phyloP scores from a whole-genome alignment of 2,888 invertebrate species.

The Drosophila acutilabella region DNA sequence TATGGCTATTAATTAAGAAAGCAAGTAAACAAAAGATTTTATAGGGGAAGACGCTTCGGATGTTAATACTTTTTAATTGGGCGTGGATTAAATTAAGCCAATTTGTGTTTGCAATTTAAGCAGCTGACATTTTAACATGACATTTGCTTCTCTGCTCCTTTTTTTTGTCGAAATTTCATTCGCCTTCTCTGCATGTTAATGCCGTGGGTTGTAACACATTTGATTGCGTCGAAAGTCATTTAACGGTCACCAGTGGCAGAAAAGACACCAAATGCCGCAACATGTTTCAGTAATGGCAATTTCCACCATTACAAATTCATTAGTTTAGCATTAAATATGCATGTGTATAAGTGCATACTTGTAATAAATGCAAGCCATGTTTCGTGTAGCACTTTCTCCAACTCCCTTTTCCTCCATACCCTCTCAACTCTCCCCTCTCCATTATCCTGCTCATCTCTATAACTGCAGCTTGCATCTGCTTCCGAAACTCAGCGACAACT shows the following conservation, averaged over 20 bases:
- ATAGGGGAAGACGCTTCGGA: too few species aligned
- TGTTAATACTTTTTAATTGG: neutral
- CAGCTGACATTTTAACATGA: neutral
- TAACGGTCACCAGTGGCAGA: conserved; percentile 4
- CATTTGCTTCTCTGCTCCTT: too few species aligned
- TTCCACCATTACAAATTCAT: conserved; percentile 8
- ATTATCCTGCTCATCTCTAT: neutral
- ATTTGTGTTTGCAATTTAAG: neutral
- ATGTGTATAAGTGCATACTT: conserved; percentile 29
- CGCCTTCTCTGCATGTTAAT: neutral
- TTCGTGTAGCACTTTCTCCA: conserved; percentile 1
- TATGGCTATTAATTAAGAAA: too few species aligned
- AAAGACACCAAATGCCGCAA: neutral
- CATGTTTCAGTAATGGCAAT: neutral
- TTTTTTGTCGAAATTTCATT: neutral
- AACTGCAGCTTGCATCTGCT: conserved; percentile 14
- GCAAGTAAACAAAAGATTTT: too few species aligned
- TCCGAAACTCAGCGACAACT: conserved; percentile 1
- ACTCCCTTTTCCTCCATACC: too few species aligned
- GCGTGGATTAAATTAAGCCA: neutral
- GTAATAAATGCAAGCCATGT: conserved; percentile 14
- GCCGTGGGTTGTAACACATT: conserved; percentile 1
- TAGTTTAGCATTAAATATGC: conserved; percentile 39
- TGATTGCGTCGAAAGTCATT: conserved; percentile 7
- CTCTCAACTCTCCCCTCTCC: neutral